phyloP scores from a whole-genome alignment of 1,140 invertebrate species.

The Pseudomyrmex sp. region DNA sequence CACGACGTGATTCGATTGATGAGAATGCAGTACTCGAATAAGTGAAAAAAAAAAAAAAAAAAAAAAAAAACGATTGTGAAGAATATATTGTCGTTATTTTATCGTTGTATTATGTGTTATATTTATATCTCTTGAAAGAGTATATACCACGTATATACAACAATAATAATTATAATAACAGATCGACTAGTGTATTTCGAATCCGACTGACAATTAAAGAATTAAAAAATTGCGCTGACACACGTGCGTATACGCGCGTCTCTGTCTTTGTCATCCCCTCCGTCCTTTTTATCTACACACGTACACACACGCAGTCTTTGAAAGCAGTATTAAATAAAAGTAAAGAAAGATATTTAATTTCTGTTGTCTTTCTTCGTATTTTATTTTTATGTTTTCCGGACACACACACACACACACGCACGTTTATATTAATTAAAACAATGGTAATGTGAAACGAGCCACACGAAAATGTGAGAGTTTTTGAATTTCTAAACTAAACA shows the following conservation, averaged over 20 bases:
- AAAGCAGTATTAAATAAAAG: neutral
- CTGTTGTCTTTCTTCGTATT: neutral
- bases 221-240: constrained; percentile 79
- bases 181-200: constrained; percentile 79
- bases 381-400: constrained; percentile 4
- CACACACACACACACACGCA: neutral
- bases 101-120: constrained; percentile 73
- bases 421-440: neutral
- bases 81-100: constrained; percentile 74
- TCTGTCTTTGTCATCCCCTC: neutral
- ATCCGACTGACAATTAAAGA: constrained; percentile 80
- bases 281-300: neutral
- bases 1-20: constrained; percentile 55
- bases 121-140: constrained; percentile 75
- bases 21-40: constrained; percentile 53
- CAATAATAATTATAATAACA: constrained; percentile 74
- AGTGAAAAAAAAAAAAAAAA: too few relatives aligned
- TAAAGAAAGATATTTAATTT: neutral
- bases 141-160: constrained; percentile 72
- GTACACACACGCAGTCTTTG: too few relatives aligned
- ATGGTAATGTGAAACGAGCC: neutral
- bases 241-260: neutral
- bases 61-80: constrained; percentile 30
- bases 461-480: neutral
- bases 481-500: neutral